Evolutionary conservation across 30 jellyfish, hydroid and myxozoan genomes (phyloP), one percentile per base, ranked within the genome.

Genomic region (Hydractinia echinata): DNA sequence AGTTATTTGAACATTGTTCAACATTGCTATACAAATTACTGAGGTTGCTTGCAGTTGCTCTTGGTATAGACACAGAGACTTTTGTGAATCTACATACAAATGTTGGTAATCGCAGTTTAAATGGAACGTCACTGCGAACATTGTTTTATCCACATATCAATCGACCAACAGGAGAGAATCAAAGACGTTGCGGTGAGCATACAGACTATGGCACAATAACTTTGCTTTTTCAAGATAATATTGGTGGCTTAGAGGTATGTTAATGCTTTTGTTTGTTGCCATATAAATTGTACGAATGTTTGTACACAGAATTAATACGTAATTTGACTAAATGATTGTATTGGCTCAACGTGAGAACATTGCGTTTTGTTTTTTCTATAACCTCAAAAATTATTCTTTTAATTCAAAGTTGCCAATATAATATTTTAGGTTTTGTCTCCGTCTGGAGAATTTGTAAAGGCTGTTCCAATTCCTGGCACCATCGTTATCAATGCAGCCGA

Each of bases 121-220:
- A 80, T 61, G 87, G 87, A 20, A 56, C 87, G 10, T 16, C 84
- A 5, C 20, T 80, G 69, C 80, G 87, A 0, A 10, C 73, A 4
- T 61, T 80, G 69, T 80, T 61, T 51, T 80, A 80, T 53, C 87
- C 87, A n/a, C 11, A 18, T 19, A 53, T 61, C 16, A 8, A n/a
- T 5, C 70, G 51, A 20, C 21, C 13, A 15, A 15, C 67, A 7
- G 8, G 9, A 5, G n/a, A 52, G 14, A 56, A 66, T 48, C 84
- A 80, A 54, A n/a, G 52, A n/a, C 80, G 87, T 18, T 80, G 87
- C 81, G 11, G 85, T 7, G 87, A 66, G 53, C 87, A 80, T 68
- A 80, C 87, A 4, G 87, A 80, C 81, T 80, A 80, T 61, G 87
- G 87, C 0, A 80, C 87, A 14, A 52, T 80, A 52, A 80, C 87